Percentiles rank a stretch among this genome's conserved stretches.
These are phyloP conservation scores for Thera britannica DNA, from an alignment of 2,888 invertebrate species.

Conservation along the genomic window DNA sequence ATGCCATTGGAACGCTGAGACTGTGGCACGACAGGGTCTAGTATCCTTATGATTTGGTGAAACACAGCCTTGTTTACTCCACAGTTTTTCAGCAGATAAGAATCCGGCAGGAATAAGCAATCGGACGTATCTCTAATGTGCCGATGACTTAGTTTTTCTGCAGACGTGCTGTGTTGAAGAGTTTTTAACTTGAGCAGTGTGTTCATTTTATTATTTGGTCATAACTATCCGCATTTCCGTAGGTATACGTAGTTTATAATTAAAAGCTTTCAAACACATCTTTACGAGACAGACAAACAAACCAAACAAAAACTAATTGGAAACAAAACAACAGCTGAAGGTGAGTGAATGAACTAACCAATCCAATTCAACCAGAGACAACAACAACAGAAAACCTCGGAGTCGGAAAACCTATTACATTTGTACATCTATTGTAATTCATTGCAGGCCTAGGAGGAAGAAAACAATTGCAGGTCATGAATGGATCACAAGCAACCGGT, in stretches of 20 bases:
- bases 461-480: neutral
- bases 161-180: constrained; percentile 55
- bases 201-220: constrained; percentile 9
- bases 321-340: too few relatives aligned
- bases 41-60: constrained; percentile 56
- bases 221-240: neutral
- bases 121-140: constrained; percentile 54
- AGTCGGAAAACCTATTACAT: too few relatives aligned
- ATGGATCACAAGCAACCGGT: constrained; percentile 1
- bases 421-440: too few relatives aligned
- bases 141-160: constrained; percentile 54
- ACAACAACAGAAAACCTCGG: too few relatives aligned
- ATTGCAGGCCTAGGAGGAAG: too few relatives aligned
- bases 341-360: too few relatives aligned
- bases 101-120: constrained; percentile 58
- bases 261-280: neutral
- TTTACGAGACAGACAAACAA: neutral
- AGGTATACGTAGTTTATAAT: too few relatives aligned
- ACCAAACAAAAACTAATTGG: neutral
- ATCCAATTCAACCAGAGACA: too few relatives aligned
- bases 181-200: constrained; percentile 52
- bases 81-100: constrained; percentile 59
- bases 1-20: constrained; percentile 65
- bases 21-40: constrained; percentile 63
- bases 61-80: constrained; percentile 57